Evolutionary conservation across 2,113 vertebrate genomes (phyloP).

Genomic region (Triplophysa siluroides): DNA sequence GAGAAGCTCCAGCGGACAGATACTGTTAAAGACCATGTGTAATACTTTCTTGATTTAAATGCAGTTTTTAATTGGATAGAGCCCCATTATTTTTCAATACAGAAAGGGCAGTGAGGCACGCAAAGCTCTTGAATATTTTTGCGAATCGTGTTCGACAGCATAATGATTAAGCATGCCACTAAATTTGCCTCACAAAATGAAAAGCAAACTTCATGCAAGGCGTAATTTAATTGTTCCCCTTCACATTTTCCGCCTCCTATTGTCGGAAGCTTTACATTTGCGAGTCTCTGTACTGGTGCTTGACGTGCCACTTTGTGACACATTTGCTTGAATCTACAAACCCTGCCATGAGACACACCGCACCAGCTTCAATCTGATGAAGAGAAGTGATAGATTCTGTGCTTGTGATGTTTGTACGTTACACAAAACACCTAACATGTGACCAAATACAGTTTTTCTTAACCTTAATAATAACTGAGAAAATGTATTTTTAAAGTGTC

Average conservation of each 20-base stretch:
- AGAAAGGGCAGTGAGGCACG: conserved; percentile 84
- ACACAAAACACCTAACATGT: not conserved
- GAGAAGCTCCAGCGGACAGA: conserved; percentile 79
- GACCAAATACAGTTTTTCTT: not conserved
- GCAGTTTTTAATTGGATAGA: conserved; percentile 86
- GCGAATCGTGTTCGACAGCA: conserved; percentile 84
- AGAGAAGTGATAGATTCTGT: not conserved
- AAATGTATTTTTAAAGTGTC: too few species aligned
- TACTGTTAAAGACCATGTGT: conserved; percentile 83
- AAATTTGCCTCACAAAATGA: conserved; percentile 85
- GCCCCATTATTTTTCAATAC: conserved; percentile 84
- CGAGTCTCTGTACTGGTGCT: conserved; percentile 72
- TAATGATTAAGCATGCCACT: conserved; percentile 80
- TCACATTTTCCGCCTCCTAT: conserved; percentile 80
- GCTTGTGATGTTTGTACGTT: not conserved
- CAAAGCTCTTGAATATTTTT: conserved; percentile 86
- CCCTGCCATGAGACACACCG: not conserved
- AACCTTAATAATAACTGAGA: too few species aligned
- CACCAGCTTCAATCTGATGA: not conserved
- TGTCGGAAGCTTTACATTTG: conserved; percentile 81
- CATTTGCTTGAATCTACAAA: conserved; percentile 64
- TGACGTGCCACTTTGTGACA: conserved; percentile 72
- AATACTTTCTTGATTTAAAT: conserved; percentile 83
- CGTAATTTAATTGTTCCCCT: conserved; percentile 84
- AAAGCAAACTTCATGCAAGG: conserved; percentile 85